Evolutionary conservation across 2,113 vertebrate genomes (phyloP).

Genomic region (Patagioenas fasciata): DNA sequence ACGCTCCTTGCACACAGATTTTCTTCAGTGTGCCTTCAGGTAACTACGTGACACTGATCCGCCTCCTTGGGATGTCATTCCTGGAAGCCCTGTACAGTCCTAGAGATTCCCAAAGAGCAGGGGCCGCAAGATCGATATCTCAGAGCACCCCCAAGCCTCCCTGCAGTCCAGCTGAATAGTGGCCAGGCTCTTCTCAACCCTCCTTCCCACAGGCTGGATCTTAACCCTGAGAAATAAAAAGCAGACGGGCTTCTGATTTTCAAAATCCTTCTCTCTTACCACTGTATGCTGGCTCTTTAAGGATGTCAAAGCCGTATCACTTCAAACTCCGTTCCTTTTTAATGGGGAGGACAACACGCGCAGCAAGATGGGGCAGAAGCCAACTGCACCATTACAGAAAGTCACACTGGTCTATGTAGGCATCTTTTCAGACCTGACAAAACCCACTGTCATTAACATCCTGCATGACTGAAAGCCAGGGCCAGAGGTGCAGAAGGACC

Average conservation of each 20-base stretch:
- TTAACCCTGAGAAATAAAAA: not conserved
- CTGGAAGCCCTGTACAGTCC: not conserved
- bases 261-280: not conserved
- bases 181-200: not conserved
- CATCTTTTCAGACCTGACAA: not conserved
- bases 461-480: not conserved
- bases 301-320: not conserved
- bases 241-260: not conserved
- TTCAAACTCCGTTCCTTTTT: not conserved
- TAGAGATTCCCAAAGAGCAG: not conserved
- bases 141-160: not conserved
- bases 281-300: not conserved
- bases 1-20: not conserved
- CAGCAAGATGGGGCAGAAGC: not conserved
- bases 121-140: not conserved
- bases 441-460: not conserved
- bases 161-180: not conserved
- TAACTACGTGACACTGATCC: not conserved
- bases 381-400: not conserved
- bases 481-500: not conserved
- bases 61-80: not conserved
- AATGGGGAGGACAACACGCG: not conserved
- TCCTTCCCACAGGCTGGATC: not conserved
- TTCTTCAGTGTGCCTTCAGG: not conserved
- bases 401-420: rapidly evolving